Evolutionary conservation across 2,888 invertebrate species (phyloP).

Genomic region (Cepaea hortensis): DNA sequence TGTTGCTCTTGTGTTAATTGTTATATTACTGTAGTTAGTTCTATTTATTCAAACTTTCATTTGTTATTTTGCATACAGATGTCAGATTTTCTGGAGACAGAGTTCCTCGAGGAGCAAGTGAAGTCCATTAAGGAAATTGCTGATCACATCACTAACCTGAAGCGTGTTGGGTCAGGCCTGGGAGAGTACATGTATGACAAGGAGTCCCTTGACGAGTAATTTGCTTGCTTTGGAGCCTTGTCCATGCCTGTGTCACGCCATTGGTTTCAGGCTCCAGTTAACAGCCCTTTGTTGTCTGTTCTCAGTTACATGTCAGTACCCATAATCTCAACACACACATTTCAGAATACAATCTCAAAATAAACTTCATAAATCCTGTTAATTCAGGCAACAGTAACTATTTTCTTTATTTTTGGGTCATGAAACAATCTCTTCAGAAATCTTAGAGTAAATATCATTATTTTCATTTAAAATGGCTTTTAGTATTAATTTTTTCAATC

Average conservation of each 20-base stretch:
- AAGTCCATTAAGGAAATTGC: constrained; percentile 82
- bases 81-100: constrained; percentile 84
- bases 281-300: constrained; percentile 8
- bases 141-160: constrained; percentile 85
- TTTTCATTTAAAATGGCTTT: neutral
- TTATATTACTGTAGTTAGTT: no score
- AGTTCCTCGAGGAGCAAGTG: constrained; percentile 79
- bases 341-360: neutral
- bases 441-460: neutral
- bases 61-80: constrained; percentile 76
- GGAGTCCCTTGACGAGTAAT: constrained; percentile 70
- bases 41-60: no score
- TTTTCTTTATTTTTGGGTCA: neutral
- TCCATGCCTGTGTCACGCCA: neutral
- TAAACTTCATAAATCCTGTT: neutral
- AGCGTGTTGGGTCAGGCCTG: constrained; percentile 80
- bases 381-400: neutral
- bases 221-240: neutral
- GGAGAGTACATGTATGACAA: constrained; percentile 81
- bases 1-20: no score
- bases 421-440: neutral
- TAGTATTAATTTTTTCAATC: neutral
- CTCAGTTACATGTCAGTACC: neutral
- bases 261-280: neutral
- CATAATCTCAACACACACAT: no score